Base-by-base conservation (phyloP, 1,140 invertebrate species). In the Drosophila repleta region DNA sequence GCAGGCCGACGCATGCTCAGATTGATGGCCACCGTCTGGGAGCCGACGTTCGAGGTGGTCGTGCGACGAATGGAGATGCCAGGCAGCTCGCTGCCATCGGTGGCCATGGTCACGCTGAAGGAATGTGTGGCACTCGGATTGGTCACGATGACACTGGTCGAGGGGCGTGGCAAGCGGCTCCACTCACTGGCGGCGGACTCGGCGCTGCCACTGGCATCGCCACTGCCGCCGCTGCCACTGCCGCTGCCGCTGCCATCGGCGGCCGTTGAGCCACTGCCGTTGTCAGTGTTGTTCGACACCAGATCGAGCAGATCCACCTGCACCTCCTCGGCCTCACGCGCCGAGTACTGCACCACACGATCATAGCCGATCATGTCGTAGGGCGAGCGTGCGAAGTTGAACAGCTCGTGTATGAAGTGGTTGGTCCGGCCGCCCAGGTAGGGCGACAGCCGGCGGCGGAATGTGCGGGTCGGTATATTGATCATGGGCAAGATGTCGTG, bases 351-450 rank as follows among this genome's bases (percentile, higher is more conserved):
- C 0, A 94, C 93, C 39, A 93, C 92, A 39, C 94, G 91, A 82
- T 96, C 95, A 81, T 96, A 96, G 20, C 95, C 95, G 49, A 95
- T 92, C 93, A 98, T 95, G 81, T 97, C 96, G 90, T 95, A 97
- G 0, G 96, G 96, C 7, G 96, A 96, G 24, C 94, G 94, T 39
- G 97, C 97, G 93, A 97, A 99, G 90, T 94, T 95, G 70, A 95
- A 95, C 65, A 99, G 94, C 90, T 99, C 98, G 81, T 98, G 97
- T 37, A 97, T 93, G 92, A 99, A 99, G 90, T 98, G 97, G 65
- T 94, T 94, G 0, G 95, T 95, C 62, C 94, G 93, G 13, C 92
- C 90, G 13, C 93, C 93, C 52, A 91, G 46, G 81, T 94, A 94
- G 3, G 93, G 91, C 1, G 92, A 89, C 15, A 96, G 78, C 0